Base-by-base conservation (phyloP, 1,140 invertebrate species). In the Drosophila triauraria region DNA sequence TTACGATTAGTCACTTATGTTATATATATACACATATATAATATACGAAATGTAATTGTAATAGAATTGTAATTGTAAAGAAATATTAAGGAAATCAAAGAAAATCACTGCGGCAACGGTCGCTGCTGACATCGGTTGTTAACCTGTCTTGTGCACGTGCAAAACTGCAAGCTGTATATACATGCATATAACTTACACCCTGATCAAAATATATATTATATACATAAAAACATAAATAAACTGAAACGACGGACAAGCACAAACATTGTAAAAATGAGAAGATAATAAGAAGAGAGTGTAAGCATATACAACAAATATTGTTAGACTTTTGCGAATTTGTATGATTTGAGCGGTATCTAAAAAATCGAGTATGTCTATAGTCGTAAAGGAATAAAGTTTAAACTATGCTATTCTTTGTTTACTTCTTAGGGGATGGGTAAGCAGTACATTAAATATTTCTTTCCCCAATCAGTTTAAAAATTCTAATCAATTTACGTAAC, bases 161-260 rank as follows among this genome's bases (percentile, higher is more conserved):
- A 74, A 80, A 54, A n/a, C n/a, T n/a, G n/a, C n/a, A 84, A 61
- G 60, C 57, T 87, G 85, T 78, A 88, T 87, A 86, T 59, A 70
- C 47, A 70, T 54, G 50, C 64, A 59, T 48, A 50, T 40, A 75
- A 76, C 50, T 68, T 40, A 68, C 48, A 64, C 51, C 57, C 58
- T 74, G 57, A 77, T 60, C 50, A 25, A 68, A 54, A 77, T 43
- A 54, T 56, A 67, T 27, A 62, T 30, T 27, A 61, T 68, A 78
- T 44, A 62, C 44, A 62, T 48, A 58, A 10, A 40, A 56, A 25
- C n/a, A 17, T 17, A n/a, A 53, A 5, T 8, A 25, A 35, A 62
- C 51, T 63, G 42, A 48, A 57, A 50, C 69, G 51, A 68, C 35
- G 40, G 32, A 70, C 50, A 35, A 71, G 53, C 50, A 76, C 62